Evolutionary conservation across 1,140 invertebrate genomes (phyloP), one percentile per base, ranked within the genome.

Genomic region (Lasioglossum baleicum): DNA sequence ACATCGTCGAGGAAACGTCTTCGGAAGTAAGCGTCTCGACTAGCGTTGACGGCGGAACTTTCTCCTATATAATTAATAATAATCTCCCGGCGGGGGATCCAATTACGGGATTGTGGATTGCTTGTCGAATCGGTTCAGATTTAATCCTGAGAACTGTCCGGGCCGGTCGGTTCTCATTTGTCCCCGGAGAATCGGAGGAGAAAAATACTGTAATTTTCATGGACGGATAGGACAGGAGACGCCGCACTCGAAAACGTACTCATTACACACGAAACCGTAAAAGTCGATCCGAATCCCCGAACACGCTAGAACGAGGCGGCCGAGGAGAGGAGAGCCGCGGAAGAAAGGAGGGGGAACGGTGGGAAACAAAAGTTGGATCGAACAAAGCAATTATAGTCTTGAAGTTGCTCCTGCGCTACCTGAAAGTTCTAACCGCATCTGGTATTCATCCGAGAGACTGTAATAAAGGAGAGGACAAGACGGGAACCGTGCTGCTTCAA

Each of bases 321-420:
- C 13, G 48, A 17, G 35, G 35, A 2, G 35, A 5, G 35, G 35
- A 0, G 26, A 26, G 26, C 26, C 26, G 1, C 26, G 26, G 26
- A 26, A 26, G 26, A 26, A 0, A 26, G 26, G 26, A 5, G 35
- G 35, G 35, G 20, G 56, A 0, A 2, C 67, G 73, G 66, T 56
- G 75, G 83, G 81, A 85, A 83, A 86, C 84, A 72, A 86, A 87
- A 87, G 86, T 85, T 87, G 77, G 85, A 82, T 84, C 83, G 83
- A 87, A 87, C 82, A 87, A 87, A 87, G 85, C 80, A 87, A 87
- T 87, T 87, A 87, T 84, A 87, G 83, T 87, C 85, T 68, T 83
- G 83, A 84, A 87, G 85, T 82, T 81, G 82, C 82, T 86, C 75
- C 72, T 72, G 82, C 75, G 74, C 82, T 83, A 86, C 78, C 83